Base-by-base conservation (phyloP, 2,797 vertebrate species). In the Macrochelys suwanniensis region DNA sequence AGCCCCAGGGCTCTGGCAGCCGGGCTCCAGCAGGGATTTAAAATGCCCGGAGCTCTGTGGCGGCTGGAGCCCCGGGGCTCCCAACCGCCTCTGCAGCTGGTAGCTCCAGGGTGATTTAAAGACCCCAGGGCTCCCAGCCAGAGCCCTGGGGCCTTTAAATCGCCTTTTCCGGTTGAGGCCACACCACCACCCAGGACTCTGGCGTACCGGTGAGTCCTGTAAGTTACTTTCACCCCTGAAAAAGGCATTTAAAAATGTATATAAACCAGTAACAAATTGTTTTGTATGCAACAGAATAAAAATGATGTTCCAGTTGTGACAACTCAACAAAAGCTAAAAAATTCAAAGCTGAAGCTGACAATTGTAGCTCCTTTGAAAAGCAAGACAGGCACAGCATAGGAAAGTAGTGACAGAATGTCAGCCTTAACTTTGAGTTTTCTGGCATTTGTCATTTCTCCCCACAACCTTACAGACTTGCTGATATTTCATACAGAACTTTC, bases 321-420 rank as follows among this genome's bases (percentile, higher is more conserved):
- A 81, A 77, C 94, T 71, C 86, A 88, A 93, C 92, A 94, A 81
- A 82, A 71, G 89, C 79, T 12, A 82, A 92, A 77, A 5, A 23
- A 1, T 84, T 80, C 57, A 11, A 19, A 74, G 7, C 68, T 74
- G 19, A 42, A 37, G 9, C 19, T 17, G 65, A 68, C 45, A 49
- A 31, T 37, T 68, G 37, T 71, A 37, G 19, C 56, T 84, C 47
- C 61, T 87, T 53, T 74, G 91, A 94, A 93, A 93, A 74, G 77
- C 42, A 50, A 3, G 84, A 87, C 53, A 33, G 59, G 31, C 13
- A 61, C 31, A 61, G 31, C 31, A 61, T 15, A n/a, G 83, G 92
- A 74, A 92, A 94, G 81, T 6, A 83, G 81, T 93, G 94, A 93
- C 68, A 74, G 91, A 95, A 95, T 89, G 47, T 10, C 0, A 45